These are phyloP conservation scores for Oenanthe melanoleuca DNA, from an alignment of 2,113 vertebrate genomes.

Conservation along the genomic window DNA sequence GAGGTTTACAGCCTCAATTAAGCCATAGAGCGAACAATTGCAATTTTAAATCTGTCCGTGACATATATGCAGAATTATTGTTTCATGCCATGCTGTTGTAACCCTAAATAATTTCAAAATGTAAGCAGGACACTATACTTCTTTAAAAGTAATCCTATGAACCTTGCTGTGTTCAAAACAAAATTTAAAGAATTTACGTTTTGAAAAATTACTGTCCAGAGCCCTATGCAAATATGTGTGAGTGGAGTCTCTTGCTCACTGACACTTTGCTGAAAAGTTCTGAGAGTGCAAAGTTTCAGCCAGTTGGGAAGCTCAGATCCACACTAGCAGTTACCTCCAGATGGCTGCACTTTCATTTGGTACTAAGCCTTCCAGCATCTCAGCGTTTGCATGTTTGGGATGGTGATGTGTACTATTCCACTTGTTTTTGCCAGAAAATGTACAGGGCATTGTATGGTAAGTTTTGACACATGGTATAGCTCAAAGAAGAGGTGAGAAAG, in stretches of 20 bases:
- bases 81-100: neutral
- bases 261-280: slow-evolving; percentile 20
- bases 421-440: slow-evolving; percentile 65
- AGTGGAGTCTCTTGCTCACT: neutral
- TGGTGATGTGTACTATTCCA: slow-evolving; percentile 62
- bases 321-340: slow-evolving; percentile 53
- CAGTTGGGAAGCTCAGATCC: slow-evolving; percentile 33
- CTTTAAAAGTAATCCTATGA: neutral
- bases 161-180: neutral
- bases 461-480: slow-evolving; percentile 45
- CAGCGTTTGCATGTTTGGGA: slow-evolving; percentile 23
- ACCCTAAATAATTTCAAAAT: neutral
- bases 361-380: slow-evolving; percentile 55
- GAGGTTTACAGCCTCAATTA: neutral
- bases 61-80: neutral
- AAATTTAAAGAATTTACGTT: neutral
- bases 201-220: neutral
- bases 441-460: slow-evolving; percentile 58
- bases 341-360: slow-evolving; percentile 55
- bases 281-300: slow-evolving; percentile 19
- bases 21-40: neutral
- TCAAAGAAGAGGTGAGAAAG: slow-evolving; percentile 17
- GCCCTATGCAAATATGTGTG: neutral
- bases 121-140: neutral
- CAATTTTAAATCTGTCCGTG: neutral